Evolutionary conservation across 1,140 invertebrate species (phyloP), one percentile per base, ranked within the genome.

Genomic region (Chironomus tepperi): DNA sequence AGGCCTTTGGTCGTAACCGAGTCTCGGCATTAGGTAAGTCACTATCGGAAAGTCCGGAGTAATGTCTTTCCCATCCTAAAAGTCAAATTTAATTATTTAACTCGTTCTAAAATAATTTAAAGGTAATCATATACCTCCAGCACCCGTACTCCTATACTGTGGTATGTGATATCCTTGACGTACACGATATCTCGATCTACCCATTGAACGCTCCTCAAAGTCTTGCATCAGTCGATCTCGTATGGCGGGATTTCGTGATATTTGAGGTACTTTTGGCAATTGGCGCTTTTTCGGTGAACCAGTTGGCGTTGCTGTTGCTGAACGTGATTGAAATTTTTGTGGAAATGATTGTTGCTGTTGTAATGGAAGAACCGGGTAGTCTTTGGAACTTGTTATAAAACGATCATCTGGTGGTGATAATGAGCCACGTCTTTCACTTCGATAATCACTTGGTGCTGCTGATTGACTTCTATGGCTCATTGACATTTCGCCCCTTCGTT

Each of bases 221-320:
- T 96, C 94, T 85, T 94, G 89, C 3, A 86, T 85, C 42, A 89
- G 87, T 77, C 90, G 86, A 78, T 91, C 90, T 76, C 90, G 89
- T 75, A 91, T 82, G 74, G 89, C 88, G 47, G 80, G 79, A 77
- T 80, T 82, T 73, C 80, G 79, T 34, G 81, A 81, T 16, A 79
- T 81, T 74, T 81, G 80, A 57, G 81, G 81, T 34, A 82, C 95
- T 84, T 95, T 93, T 77, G 96, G 96, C 77, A 98, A 87, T 85
- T 98, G 95, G 76, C 96, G 86, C 84, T 97, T 98, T 84, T 97
- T 97, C 34, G 95, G 95, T 43, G 95, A 97, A 64, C 94, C 94
- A 42, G 94, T 94, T 72, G 95, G 95, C n/a, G 95, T 96, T 42
- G 92, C 93, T 43, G 93, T 96, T 47, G 93, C 92, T 67, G 93